Evolutionary conservation across 1,140 invertebrate species (phyloP).

Genomic region (Caenorhabditis inopinata): DNA sequence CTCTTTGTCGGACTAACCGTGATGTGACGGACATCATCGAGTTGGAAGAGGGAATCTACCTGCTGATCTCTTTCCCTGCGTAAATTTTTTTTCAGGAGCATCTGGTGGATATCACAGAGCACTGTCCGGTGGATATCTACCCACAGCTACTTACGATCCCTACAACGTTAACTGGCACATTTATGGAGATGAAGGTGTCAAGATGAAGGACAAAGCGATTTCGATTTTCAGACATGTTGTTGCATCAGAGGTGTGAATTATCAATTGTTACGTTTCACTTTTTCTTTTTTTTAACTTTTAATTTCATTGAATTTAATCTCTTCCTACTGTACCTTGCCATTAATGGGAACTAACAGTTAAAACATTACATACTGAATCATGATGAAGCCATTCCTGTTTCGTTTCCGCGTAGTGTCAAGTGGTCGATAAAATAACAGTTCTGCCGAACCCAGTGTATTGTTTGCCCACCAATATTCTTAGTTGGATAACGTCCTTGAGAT

Average conservation of each 20-base stretch:
- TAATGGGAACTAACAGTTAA: neutral
- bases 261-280: neutral
- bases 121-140: slow-evolving; percentile 21
- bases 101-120: slow-evolving; percentile 36
- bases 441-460: neutral
- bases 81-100: slow-evolving; percentile 17
- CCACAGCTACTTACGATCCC: slow-evolving; percentile 15
- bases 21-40: too few relatives aligned
- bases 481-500: slow-evolving; percentile 27
- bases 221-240: slow-evolving; percentile 7
- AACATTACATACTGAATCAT: too few relatives aligned
- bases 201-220: slow-evolving; percentile 24
- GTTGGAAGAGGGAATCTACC: too few relatives aligned
- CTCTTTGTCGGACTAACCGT: too few relatives aligned
- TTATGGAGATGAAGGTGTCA: slow-evolving; percentile 31
- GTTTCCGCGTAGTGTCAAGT: too few relatives aligned
- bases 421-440: too few relatives aligned
- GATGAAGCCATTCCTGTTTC: neutral
- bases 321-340: neutral
- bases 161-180: slow-evolving; percentile 36
- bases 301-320: too few relatives aligned
- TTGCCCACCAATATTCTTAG: neutral
- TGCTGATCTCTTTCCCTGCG: too few relatives aligned
- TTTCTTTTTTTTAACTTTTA: neutral
- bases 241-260: neutral